A percentile compares a stretch with the other conserved stretches of the same genome.
Evolutionary conservation across 2,797 vertebrate genomes (phyloP).

Genomic region (Sus cebifrons): DNA sequence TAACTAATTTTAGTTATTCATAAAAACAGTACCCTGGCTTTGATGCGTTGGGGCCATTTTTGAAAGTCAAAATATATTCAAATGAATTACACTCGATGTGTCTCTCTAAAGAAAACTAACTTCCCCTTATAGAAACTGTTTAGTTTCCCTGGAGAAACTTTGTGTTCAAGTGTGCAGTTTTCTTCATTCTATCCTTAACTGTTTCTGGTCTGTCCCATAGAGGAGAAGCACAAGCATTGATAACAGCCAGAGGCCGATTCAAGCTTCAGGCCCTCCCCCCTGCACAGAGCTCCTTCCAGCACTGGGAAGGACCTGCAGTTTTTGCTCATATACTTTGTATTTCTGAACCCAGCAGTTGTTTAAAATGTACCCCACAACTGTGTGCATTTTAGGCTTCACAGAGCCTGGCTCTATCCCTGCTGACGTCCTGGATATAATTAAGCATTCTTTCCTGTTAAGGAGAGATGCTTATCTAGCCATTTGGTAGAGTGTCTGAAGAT

Average conservation of each 20-base stretch:
- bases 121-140: not conserved
- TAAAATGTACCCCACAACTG: not conserved
- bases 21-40: conserved; percentile 25
- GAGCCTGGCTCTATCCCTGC: not conserved
- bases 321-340: not conserved
- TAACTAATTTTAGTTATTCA: conserved; percentile 9
- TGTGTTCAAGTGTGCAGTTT: not conserved
- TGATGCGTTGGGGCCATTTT: conserved; percentile 24
- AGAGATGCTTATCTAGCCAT: not conserved
- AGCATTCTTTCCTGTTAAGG: not conserved
- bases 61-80: conserved; percentile 40
- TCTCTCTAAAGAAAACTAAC: conserved; percentile 1
- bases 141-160: not conserved
- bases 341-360: not conserved
- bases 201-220: not conserved
- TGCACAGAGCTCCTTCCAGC: not conserved
- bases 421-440: not conserved
- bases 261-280: not conserved
- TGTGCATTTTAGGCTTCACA: not conserved
- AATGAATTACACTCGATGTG: not conserved
- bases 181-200: not conserved
- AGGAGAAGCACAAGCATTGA: not conserved
- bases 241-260: not conserved
- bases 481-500: not conserved
- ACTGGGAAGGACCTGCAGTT: not conserved